phyloP scores from a whole-genome alignment of 1,140 invertebrate genomes.

The Cydia strobilella region DNA sequence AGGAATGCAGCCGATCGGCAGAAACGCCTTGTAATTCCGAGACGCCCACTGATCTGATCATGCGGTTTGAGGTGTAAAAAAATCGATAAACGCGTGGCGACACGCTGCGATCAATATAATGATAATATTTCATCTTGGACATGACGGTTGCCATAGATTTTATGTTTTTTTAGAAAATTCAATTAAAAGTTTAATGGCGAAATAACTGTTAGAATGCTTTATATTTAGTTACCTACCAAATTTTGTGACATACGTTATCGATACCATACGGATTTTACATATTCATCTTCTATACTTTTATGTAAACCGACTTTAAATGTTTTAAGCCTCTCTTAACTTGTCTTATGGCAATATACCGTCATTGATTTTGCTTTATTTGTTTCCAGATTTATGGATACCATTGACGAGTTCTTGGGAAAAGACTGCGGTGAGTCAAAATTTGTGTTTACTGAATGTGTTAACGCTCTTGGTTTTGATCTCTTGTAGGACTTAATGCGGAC shows the following conservation, averaged over 20 bases:
- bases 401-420: constrained; percentile 62
- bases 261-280: constrained; percentile 4
- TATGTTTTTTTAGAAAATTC: constrained; percentile 72
- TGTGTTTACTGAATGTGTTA: constrained; percentile 48
- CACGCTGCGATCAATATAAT: constrained; percentile 75
- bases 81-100: constrained; percentile 77
- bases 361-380: constrained; percentile 46
- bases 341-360: not conserved
- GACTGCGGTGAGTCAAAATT: constrained; percentile 61
- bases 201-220: constrained; percentile 64
- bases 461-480: constrained; percentile 40
- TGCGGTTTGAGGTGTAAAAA: constrained; percentile 79
- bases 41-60: constrained; percentile 70
- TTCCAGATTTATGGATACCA: constrained; percentile 67
- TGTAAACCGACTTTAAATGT: not conserved
- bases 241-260: constrained; percentile 10
- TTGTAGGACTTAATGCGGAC: constrained; percentile 42
- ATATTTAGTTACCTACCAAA: constrained; percentile 44
- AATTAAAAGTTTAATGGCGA: constrained; percentile 70
- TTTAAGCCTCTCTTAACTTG: constrained; percentile 2
- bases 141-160: constrained; percentile 67
- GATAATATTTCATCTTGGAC: constrained; percentile 72
- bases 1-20: constrained; percentile 63
- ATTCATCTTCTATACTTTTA: constrained; percentile 6
- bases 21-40: constrained; percentile 71